Evolutionary conservation across 2,797 vertebrate genomes (phyloP), one percentile per base, ranked within the genome.

Genomic region (Gila robusta): DNA sequence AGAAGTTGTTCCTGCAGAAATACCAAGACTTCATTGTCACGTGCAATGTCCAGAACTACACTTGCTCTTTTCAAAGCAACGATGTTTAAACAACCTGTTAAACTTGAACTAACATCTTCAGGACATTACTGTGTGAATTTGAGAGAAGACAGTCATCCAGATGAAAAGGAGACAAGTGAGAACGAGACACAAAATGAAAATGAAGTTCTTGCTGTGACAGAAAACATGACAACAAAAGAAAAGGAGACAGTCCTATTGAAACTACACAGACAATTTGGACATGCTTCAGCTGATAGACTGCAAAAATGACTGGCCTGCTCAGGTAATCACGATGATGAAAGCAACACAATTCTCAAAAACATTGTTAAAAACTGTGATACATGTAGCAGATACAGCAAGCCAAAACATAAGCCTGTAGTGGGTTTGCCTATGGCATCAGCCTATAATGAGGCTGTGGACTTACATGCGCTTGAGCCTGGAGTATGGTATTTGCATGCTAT

Each of bases 211-310:
- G n/a, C 21, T 17, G 52, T 86, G 1, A 83, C 81, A 70, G 81
- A 87, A 77, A 83, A 88, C 26, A 88, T 87, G 85, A 89, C 26
- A 19, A 76, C 23, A 74, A 37, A 78, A 16, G 78, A 86, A 56
- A 90, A 89, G 28, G 32, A 71, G 4, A 87, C 80, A 67, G 23
- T 85, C 5, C 47, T 88, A 14, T 49, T 87, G 16, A 88, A 91
- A 23, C 76, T 87, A 11, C 83, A 89, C 52, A 87, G 78, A 66
- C 84, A 89, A 52, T 90, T 87, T 83, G 87, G 88, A 28, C 86
- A 89, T 69, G 70, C 79, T 2, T 89, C 87, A 32, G 81, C 28
- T 39, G 81, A 90, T 3, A 81, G 66, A 72, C 67, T 89, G 4
- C 12, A 85, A 8, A 88, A 69, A 52, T 54, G 78, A 6, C 67